Base-by-base conservation (phyloP, 2,797 vertebrate species). In the Sarcophilus harrisii region DNA sequence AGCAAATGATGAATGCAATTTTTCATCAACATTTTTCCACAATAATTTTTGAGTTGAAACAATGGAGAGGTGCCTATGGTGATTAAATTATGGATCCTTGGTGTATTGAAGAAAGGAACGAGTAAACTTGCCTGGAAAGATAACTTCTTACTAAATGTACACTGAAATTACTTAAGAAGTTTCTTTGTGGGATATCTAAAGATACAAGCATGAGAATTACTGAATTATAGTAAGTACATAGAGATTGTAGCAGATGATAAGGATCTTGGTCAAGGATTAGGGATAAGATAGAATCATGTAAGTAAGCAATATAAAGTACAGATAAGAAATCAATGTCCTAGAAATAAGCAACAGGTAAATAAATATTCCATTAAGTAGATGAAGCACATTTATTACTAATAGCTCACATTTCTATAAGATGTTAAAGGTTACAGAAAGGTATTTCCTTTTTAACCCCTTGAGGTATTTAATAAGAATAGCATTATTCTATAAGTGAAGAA, bases 141-240 rank as follows among this genome's bases (percentile, higher is more conserved):
- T 55, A 95, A 58, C 5, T 81, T 0, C 91, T 94, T 93, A 94
- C 4, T 12, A 9, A 57, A 73, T 94, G 58, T 93, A 93, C 30
- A 93, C 13, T 81, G n/a, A 89, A 9, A 62, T 45, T 81, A 55
- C 54, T 95, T 58, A n/a, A 29, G 94, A 95, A 29, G 10, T 3
- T 8, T 58, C 94, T 94, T 55, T 58, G 30, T 90, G 12, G 92
- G 49, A 1, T 29, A 0, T 90, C 13, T 92, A 62, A 32, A 45
- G 30, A n/a, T 66, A n/a, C 5, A 66, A 66, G 5, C 12, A n/a
- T 66, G 30, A 30, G 9, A 9, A n/a, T 66, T n/a, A n/a, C 13
- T 66, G 12, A 66, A 62, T 32, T 62, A 32, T 32, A 62, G 12
- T 13, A 30, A 62, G 8, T 11, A 62, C 12, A 2, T 66, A 66